phyloP scores from a whole-genome alignment of 2,888 invertebrate species.

The Nemurella pictetii region DNA sequence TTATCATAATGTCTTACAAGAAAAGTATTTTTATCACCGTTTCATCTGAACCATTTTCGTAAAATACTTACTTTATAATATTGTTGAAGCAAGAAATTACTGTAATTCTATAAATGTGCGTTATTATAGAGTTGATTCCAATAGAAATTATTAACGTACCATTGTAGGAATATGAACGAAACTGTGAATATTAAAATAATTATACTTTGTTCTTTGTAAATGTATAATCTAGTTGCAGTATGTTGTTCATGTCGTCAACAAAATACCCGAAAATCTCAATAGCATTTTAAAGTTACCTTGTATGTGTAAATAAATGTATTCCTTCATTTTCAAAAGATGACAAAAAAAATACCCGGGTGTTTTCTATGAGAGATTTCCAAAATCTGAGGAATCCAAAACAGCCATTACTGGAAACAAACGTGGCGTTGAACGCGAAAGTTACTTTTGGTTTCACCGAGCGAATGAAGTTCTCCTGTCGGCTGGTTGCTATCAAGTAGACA shows the following conservation, averaged over 20 bases:
- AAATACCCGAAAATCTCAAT: conserved; percentile 16
- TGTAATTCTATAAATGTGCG: conserved; percentile 32
- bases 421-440: not conserved
- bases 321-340: not conserved
- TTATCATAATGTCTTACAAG: not conserved
- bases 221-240: conserved; percentile 30
- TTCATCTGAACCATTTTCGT: conserved; percentile 29
- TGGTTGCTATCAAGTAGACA: not conserved
- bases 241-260: conserved; percentile 21
- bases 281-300: conserved; percentile 27
- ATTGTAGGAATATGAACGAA: conserved; percentile 8
- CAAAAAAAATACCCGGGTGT: not conserved
- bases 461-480: not conserved
- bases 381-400: not conserved
- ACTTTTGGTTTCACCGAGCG: not conserved
- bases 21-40: conserved; percentile 33
- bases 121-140: conserved; percentile 29
- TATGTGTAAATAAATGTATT: not conserved
- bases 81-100: not conserved
- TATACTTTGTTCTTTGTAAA: conserved; percentile 38
- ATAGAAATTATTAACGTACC: conserved; percentile 30
- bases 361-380: conserved; percentile 11
- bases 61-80: conserved; percentile 3
- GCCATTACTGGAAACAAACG: not conserved
- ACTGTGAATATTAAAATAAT: conserved; percentile 33